phyloP scores from a whole-genome alignment of 2,888 invertebrate genomes.

The Amphipoea oculea region DNA sequence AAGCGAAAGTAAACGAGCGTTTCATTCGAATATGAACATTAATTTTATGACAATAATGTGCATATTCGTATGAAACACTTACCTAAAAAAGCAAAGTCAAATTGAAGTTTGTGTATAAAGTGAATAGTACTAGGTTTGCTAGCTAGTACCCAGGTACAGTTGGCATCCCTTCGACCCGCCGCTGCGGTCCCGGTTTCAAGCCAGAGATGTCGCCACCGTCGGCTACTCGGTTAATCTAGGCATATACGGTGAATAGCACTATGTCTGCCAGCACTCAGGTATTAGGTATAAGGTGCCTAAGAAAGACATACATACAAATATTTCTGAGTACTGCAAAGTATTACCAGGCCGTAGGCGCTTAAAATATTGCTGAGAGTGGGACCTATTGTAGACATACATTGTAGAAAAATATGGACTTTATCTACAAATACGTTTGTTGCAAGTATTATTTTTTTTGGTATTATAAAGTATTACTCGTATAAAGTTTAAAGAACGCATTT shows the following conservation, averaged over 20 bases:
- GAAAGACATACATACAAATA: neutral
- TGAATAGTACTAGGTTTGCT: slow-evolving; percentile 97
- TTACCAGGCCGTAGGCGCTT: too few species aligned
- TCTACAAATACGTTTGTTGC: slow-evolving; percentile 3
- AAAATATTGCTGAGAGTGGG: neutral
- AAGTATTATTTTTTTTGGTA: neutral
- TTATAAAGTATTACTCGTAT: neutral
- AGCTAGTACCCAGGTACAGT: slow-evolving; percentile 96
- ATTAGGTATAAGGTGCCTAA: too few species aligned
- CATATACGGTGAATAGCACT: too few species aligned
- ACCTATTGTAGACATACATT: neutral
- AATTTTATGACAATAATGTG: neutral
- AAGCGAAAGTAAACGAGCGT: neutral
- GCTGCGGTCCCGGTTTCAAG: slow-evolving; percentile 98
- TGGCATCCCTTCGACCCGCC: slow-evolving; percentile 99
- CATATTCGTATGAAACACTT: neutral
- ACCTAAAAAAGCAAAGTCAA: neutral
- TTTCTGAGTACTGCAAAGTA: neutral
- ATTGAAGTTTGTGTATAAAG: neutral
- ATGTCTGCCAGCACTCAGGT: neutral
- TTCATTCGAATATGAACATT: too few species aligned
- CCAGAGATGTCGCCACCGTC: slow-evolving; percentile 93
- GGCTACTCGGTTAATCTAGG: slow-evolving; percentile 92
- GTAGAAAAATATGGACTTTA: neutral
- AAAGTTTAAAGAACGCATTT: slow-evolving; percentile 39